Base-by-base conservation (phyloP, 2,113 vertebrate genomes). In the Camelus dromedarius region DNA sequence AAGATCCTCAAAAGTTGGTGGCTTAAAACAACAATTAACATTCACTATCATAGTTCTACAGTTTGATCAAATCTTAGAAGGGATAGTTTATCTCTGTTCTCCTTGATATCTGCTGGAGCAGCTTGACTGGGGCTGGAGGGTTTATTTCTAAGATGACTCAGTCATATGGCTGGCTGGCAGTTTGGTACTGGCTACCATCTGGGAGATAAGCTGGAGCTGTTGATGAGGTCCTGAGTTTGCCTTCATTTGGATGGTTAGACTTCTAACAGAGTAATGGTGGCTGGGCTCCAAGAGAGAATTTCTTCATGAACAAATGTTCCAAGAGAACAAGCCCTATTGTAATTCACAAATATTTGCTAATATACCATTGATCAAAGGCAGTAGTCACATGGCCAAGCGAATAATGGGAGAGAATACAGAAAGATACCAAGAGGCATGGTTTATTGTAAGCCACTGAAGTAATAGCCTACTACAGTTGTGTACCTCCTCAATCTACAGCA, bases 111-210 rank as follows among this genome's bases (percentile, higher is more conserved):
- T 58, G 14, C 72, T 50, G 24, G 54, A 54, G 32, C 35, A 85
- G 46, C 30, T 79, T 75, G 19, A 56, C 54, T 66, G 48, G 38
- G 66, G 15, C 42, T 80, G 38, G 56, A 93, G 35, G 38, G 50
- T 54, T 93, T 73, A 90, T 84, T 79, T 96, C 66, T 22, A 72
- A 48, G 66, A 48, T 80, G 66, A 58, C 42, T 58, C 50, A 58
- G 0, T 88, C 50, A 48, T 28, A 38, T 73, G 54, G 5, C 80
- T 80, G 72, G 18, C 87, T 85, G 72, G n/a, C 48, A 73, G 6
- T 7, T 84, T 86, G 58, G 35, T 64, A 16, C 48, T 76, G 28
- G 54, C 81, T 89, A 54, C 58, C 14, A 35, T 26, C 48, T 81
- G 58, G 54, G 46, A 77, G 46, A 58, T 89, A 50, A 84, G 62